These are phyloP conservation scores for Argyresthia goedartella DNA, from an alignment of 2,888 invertebrate species.

Conservation along the genomic window DNA sequence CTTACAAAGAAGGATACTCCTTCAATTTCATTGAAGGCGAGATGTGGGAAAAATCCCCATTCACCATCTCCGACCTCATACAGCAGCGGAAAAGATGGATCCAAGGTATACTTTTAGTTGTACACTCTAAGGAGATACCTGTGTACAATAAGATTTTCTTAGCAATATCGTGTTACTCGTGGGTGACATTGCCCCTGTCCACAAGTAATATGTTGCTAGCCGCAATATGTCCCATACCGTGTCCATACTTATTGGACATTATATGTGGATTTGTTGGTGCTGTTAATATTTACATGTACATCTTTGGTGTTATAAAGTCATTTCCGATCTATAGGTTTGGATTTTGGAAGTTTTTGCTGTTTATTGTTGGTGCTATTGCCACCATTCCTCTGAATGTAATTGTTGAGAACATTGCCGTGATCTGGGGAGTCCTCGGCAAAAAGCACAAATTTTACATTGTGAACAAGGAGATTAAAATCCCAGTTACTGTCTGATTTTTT, in stretches of 20 bases:
- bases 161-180: constrained; percentile 92
- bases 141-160: constrained; percentile 83
- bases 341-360: constrained; percentile 80
- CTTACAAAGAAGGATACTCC: constrained; percentile 88
- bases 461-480: constrained; percentile 86
- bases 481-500: constrained; percentile 72
- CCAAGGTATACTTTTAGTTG: constrained; percentile 90
- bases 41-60: constrained; percentile 99
- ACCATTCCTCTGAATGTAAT: constrained; percentile 94
- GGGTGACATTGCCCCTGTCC: constrained; percentile 94
- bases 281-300: constrained; percentile 97
- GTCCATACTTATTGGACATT: constrained; percentile 86
- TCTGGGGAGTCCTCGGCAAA: constrained; percentile 94
- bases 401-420: constrained; percentile 94
- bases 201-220: constrained; percentile 91
- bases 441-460: constrained; percentile 98
- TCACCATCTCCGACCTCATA: constrained; percentile 93
- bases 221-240: constrained; percentile 88
- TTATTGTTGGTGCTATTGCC: constrained; percentile 87
- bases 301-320: constrained; percentile 97
- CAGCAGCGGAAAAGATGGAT: constrained; percentile 98
- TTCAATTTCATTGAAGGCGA: constrained; percentile 98
- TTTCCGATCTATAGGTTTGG: constrained; percentile 92
- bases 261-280: constrained; percentile 92
- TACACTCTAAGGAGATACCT: constrained; percentile 88